Base-by-base conservation (phyloP, 2,888 invertebrate genomes). In the Apeira syringaria region DNA sequence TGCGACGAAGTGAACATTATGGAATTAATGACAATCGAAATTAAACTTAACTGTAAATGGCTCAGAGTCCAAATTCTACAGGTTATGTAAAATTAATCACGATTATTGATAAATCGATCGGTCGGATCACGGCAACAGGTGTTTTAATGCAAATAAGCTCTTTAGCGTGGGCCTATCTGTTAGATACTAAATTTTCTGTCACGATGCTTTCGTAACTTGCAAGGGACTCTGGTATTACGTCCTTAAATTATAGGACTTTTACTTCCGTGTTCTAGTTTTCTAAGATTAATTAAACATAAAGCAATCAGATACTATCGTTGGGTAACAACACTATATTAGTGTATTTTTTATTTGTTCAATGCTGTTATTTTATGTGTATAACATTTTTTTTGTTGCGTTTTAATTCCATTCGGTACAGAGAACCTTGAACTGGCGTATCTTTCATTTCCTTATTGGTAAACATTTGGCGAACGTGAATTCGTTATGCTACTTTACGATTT, bases 401-500 rank as follows among this genome's bases (percentile, higher is more conserved):
- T 62, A 55, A 59, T 52, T 57, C 38, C 46, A 51, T 68, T 64
- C 74, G 66, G 64, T 59, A 61, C 56, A 52, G 58, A 45, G 39
- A 71, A 61, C 85, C 85, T 75, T 85, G 82, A 73, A 67, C 64
- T 49, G 53, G 68, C 47, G 59, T 59, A 47, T 76, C 80, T 84
- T 78, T 83, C 80, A 84, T 82, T 85, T 87, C 85, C 85, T 80
- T 55, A 64, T 80, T 72, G 61, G 64, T 65, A 64, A 67, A 68
- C 52, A 51, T 40, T 61, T 53, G 42, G 48, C 44, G 36, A 32
- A 35, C 40, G 32, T 18, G 6, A 43, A 73, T 71, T 71, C 48
- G 61, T 55, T 61, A 56, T 48, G 51, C 53, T 31, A 18, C 39
- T 25, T 45, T 48, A 42, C 42, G 28, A 47, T 36, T 46, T 31